These are phyloP conservation scores for Drosophila kurseongensis DNA, from an alignment of 1,140 invertebrate species.

Conservation along the genomic window DNA sequence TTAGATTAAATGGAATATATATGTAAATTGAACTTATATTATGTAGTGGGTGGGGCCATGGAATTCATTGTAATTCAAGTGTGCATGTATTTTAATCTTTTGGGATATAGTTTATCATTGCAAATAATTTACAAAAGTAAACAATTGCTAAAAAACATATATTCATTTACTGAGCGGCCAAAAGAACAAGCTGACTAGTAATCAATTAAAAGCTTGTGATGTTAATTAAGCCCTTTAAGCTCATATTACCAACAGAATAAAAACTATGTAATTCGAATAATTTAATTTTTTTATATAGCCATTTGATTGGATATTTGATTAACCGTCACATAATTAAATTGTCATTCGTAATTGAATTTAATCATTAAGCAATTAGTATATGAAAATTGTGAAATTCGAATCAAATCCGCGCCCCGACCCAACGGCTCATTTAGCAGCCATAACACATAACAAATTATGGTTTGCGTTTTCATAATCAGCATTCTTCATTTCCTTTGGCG, in stretches of 20 bases:
- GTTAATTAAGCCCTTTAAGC: conserved; percentile 27
- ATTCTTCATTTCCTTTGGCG: conserved; percentile 45
- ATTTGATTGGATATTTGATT: conserved; percentile 47
- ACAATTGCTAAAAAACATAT: neutral
- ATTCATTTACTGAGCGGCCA: neutral
- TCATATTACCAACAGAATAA: conserved; percentile 26
- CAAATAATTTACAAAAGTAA: too few relatives aligned
- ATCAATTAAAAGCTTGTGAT: conserved; percentile 14
- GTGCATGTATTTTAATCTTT: too few relatives aligned
- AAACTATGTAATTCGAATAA: conserved; percentile 7
- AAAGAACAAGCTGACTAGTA: neutral
- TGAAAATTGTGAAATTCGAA: conserved; percentile 39
- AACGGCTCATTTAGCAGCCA: conserved; percentile 20
- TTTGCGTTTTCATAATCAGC: conserved; percentile 47
- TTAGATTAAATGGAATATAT: too few relatives aligned
- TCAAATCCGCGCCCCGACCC: conserved; percentile 12
- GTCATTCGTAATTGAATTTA: conserved; percentile 46
- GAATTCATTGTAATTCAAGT: neutral
- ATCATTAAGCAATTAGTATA: conserved; percentile 52
- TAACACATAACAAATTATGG: conserved; percentile 44
- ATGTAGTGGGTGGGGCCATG: neutral
- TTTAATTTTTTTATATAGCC: conserved; percentile 20
- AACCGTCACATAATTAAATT: conserved; percentile 42
- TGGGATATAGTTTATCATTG: too few relatives aligned
- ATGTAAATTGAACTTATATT: too few relatives aligned